These are phyloP conservation scores for Cheilosia urbana DNA, from an alignment of 2,888 invertebrate genomes.

Conservation along the genomic window DNA sequence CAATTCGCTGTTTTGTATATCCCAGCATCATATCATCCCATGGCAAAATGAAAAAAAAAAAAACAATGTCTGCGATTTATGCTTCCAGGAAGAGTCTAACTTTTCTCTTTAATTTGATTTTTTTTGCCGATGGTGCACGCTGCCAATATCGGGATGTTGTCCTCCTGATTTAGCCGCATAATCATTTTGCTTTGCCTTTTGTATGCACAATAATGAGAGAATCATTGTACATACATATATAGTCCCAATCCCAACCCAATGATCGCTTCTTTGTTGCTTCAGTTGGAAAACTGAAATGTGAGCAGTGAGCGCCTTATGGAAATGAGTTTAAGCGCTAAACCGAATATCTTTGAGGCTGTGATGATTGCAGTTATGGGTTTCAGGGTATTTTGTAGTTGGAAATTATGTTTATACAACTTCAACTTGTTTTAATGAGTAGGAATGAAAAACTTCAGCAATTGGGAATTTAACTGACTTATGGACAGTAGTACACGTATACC, in stretches of 20 bases:
- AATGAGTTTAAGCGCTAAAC: conserved; percentile 2
- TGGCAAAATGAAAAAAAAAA: background rate
- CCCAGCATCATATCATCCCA: conserved; percentile 3
- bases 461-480: too few relatives aligned
- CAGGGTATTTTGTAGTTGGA: background rate
- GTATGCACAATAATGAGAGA: conserved; percentile 40
- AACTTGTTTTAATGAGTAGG: too few relatives aligned
- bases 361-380: background rate
- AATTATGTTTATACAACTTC: too few relatives aligned
- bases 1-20: conserved; percentile 2
- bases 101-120: conserved; percentile 61
- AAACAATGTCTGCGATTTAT: conserved; percentile 51
- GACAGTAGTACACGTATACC: too few relatives aligned
- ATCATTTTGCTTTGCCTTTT: background rate
- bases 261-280: conserved; percentile 4
- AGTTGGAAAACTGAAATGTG: conserved; percentile 20
- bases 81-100: conserved; percentile 31
- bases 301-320: background rate
- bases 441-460: too few relatives aligned
- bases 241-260: conserved; percentile 10
- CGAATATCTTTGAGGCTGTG: background rate
- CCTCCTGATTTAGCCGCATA: conserved; percentile 14
- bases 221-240: background rate
- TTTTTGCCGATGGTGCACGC: conserved; percentile 12
- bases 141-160: conserved; percentile 1